Conservation (phyloP, 2,888 invertebrate genomes). For the Cetonia aurata region DNA sequence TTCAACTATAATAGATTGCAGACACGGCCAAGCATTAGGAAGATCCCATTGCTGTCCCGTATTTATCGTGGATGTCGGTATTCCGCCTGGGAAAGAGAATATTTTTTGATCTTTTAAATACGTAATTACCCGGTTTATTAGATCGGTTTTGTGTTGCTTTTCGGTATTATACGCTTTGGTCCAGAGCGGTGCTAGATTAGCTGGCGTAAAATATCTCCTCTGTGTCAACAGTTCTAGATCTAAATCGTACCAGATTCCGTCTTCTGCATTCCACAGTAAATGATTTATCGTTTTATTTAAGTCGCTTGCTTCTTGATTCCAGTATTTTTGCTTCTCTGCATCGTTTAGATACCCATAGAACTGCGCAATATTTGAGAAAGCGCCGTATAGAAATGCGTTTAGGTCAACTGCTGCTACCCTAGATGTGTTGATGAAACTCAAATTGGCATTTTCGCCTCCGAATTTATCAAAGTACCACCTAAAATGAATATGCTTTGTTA, state of each 20-base stretch:
- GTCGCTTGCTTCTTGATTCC: slow-evolving; percentile 69
- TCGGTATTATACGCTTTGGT: slow-evolving; percentile 61
- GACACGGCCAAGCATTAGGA: slow-evolving; percentile 89
- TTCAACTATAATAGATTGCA: slow-evolving; percentile 80
- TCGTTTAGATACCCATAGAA: slow-evolving; percentile 69
- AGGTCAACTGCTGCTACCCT: slow-evolving; percentile 85
- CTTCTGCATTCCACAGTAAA: slow-evolving; percentile 81
- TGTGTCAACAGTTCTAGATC: slow-evolving; percentile 71
- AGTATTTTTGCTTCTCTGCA: slow-evolving; percentile 60
- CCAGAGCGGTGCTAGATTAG: slow-evolving; percentile 82
- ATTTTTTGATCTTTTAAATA: slow-evolving; percentile 34
- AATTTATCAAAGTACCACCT: slow-evolving; percentile 76
- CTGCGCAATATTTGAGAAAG: slow-evolving; percentile 73
- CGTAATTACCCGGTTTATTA: slow-evolving; percentile 2
- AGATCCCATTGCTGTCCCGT: slow-evolving; percentile 86
- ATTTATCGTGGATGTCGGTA: slow-evolving; percentile 75
- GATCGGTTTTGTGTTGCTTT: background rate
- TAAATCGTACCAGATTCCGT: slow-evolving; percentile 86
- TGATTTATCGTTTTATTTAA: slow-evolving; percentile 75
- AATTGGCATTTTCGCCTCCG: slow-evolving; percentile 70
- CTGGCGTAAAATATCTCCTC: slow-evolving; percentile 65
- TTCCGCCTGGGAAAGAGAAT: slow-evolving; percentile 69
- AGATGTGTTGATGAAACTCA: slow-evolving; percentile 75
- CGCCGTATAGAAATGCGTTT: slow-evolving; percentile 81
- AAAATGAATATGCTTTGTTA: slow-evolving; percentile 4